A percentile compares a stretch with the other conserved stretches of the same genome.
Evolutionary conservation across 2,888 invertebrate genomes (phyloP).

Genomic region (Metopia argyrocephala): DNA sequence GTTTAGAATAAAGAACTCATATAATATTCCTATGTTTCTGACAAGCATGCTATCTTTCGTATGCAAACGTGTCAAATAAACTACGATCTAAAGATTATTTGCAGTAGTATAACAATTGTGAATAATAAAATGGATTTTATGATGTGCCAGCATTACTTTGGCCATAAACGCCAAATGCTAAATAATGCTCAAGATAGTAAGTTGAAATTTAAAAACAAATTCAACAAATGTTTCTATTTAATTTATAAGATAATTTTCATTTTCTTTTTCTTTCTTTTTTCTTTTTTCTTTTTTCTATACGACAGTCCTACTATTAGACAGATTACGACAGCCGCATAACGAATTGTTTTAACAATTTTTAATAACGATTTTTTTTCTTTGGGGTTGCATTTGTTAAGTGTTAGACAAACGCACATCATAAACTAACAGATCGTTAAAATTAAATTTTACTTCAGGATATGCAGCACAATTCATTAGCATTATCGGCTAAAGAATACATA

Average conservation of each 20-base stretch:
- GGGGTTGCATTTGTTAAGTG: constrained; percentile 67
- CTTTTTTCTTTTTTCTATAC: background rate
- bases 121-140: constrained; percentile 49
- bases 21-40: no score
- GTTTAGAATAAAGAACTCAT: no score
- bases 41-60: no score
- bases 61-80: no score
- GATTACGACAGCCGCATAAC: constrained; percentile 65
- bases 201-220: no score
- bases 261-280: constrained; percentile 9
- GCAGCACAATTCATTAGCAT: constrained; percentile 69
- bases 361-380: constrained; percentile 43
- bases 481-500: constrained; percentile 64
- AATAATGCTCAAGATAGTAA: constrained; percentile 25
- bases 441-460: constrained; percentile 22
- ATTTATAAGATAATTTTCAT: constrained; percentile 36
- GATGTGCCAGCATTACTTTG: constrained; percentile 52
- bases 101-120: constrained; percentile 5
- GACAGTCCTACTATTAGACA: constrained; percentile 10
- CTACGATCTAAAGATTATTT: no score
- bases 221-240: constrained; percentile 45
- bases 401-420: constrained; percentile 71
- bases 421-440: constrained; percentile 74
- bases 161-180: constrained; percentile 50
- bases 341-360: constrained; percentile 47